Evolutionary conservation across 2,797 vertebrate species (phyloP), one percentile per base, ranked within the genome.

Genomic region (Acanthurus leucopareius): DNA sequence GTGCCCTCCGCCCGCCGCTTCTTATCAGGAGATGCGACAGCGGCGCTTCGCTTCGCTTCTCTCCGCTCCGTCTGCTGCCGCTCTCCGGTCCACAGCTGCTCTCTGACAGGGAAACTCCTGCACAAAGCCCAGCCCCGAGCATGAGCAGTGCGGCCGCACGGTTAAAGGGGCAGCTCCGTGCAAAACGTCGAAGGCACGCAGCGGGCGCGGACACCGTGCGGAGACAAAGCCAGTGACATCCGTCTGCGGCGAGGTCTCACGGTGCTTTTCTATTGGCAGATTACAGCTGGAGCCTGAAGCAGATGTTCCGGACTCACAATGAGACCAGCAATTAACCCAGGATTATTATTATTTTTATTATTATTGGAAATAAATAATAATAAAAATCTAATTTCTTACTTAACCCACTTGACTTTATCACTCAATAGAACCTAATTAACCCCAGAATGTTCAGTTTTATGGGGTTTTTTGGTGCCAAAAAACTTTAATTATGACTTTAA

Each of bases 111-210:
- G 60, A 48, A 78, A 82, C 70, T 89, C 87, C 77, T 67, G 85
- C 83, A 88, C 85, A 79, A 87, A 88, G 8, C n/a, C n/a, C n/a
- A 38, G 75, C 80, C 75, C 52, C 69, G 90, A 87, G 90, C 89
- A 89, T 85, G 88, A 85, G 92, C 90, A 89, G 86, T 82, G 32
- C 32, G 74, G n/a, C 20, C 72, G 4, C 57, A 7, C 76, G 75
- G 76, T 91, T 93, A 93, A 93, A 92, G 92, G 89, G 88, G 5
- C 89, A 89, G 87, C 59, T 52, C 87, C 75, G 15, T 69, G 14
- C 49, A 52, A 78, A 77, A 84, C 32, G 59, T 35, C 54, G 45
- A 2, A 52, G 17, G 45, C 38, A 32, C n/a, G 44, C 48, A 35
- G 42, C 52, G 44, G 22, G 14, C 68, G 13, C 28, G 16, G 40